Percentiles rank a stretch among this genome's conserved stretches.
phyloP scores from a whole-genome alignment of 2,113 vertebrate genomes.

The Garra rufa region DNA sequence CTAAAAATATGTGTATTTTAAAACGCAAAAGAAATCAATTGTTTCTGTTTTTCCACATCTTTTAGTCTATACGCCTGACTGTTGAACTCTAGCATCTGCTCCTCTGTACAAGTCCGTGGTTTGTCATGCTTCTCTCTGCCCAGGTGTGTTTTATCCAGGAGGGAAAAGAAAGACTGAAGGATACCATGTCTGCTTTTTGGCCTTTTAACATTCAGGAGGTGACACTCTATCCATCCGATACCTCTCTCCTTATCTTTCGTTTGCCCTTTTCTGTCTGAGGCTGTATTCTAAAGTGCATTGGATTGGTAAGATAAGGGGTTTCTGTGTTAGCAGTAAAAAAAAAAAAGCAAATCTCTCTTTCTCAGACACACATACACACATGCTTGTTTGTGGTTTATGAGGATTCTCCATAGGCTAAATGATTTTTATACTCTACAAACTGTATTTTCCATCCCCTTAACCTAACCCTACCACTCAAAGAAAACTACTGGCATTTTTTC shows the following conservation, averaged over 20 bases:
- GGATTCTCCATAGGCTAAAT: too few relatives aligned
- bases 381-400: too few relatives aligned
- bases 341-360: background rate
- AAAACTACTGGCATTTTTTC: too few relatives aligned
- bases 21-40: background rate
- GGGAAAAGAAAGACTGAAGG: slow-evolving; percentile 38
- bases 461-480: too few relatives aligned
- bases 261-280: slow-evolving; percentile 40
- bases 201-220: slow-evolving; percentile 51
- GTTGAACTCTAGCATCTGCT: background rate
- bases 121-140: slow-evolving; percentile 6
- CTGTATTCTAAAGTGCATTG: slow-evolving; percentile 50
- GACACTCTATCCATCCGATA: slow-evolving; percentile 57
- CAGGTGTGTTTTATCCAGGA: slow-evolving; percentile 55
- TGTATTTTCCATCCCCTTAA: too few relatives aligned
- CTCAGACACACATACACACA: too few relatives aligned
- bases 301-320: slow-evolving; percentile 10
- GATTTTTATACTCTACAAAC: too few relatives aligned
- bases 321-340: background rate
- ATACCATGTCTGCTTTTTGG: slow-evolving; percentile 43
- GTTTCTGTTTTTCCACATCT: slow-evolving; percentile 28
- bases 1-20: background rate
- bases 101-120: background rate
- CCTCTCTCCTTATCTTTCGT: slow-evolving; percentile 55
- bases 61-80: background rate